These are phyloP conservation scores for Actinia tenebrosa DNA, from an alignment of 64 coral and sea anemone species.

Conservation along the genomic window DNA sequence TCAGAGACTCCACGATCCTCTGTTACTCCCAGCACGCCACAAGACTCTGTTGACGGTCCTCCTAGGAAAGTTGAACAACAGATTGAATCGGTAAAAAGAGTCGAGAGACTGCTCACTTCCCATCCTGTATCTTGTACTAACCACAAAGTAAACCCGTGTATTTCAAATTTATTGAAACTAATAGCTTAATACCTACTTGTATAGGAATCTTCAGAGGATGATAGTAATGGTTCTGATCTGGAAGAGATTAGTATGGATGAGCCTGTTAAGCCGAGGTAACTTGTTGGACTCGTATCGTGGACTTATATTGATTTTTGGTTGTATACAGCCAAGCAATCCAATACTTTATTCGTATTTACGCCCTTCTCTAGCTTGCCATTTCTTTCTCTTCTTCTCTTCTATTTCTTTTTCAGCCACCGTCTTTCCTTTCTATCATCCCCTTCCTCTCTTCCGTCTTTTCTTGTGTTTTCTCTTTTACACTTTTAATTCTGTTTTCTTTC, in stretches of 20 bases:
- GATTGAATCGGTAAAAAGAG: neutral
- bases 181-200: neutral
- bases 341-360: neutral
- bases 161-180: too few relatives aligned
- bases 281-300: too few relatives aligned
- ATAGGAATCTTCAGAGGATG: neutral
- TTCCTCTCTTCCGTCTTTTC: neutral
- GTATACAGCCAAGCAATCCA: too few relatives aligned
- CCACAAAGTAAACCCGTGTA: too few relatives aligned
- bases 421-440: too few relatives aligned
- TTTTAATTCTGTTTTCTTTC: neutral
- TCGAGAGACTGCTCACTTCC: too few relatives aligned
- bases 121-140: too few relatives aligned
- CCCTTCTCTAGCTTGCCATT: neutral
- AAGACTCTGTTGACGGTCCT: conserved; percentile 9
- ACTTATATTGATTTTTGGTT: too few relatives aligned
- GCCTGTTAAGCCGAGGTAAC: neutral
- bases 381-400: neutral
- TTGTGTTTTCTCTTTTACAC: neutral
- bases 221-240: conserved; percentile 50
- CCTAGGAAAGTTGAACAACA: neutral
- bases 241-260: conserved; percentile 65
- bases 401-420: neutral
- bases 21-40: neutral
- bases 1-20: neutral